Percentiles rank a stretch among this genome's conserved stretches.
phyloP scores from a whole-genome alignment of 2,797 vertebrate species.

The Hemitrygon akajei region DNA sequence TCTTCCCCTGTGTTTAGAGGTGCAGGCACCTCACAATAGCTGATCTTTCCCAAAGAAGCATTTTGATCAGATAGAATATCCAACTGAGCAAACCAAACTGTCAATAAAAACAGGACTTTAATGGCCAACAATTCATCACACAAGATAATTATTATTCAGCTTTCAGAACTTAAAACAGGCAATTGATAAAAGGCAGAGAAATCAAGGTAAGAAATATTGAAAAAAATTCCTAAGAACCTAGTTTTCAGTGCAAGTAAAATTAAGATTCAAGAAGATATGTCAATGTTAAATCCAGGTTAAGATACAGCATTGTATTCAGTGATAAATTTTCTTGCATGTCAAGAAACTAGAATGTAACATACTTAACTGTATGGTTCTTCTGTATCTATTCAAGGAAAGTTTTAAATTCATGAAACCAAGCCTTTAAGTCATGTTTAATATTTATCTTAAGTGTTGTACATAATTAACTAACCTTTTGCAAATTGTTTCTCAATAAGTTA shows the following conservation, averaged over 20 bases:
- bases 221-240: not conserved
- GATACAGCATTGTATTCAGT: not conserved
- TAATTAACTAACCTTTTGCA: not conserved
- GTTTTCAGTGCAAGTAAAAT: not conserved
- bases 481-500: not conserved
- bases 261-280: not conserved
- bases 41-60: not conserved
- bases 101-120: not conserved
- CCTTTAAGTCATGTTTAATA: not conserved
- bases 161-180: too few species aligned
- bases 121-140: not conserved
- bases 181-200: not conserved
- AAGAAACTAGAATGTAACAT: not conserved
- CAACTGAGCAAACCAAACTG: not conserved
- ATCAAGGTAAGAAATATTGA: not conserved
- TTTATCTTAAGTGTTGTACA: not conserved
- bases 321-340: not conserved
- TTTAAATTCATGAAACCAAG: not conserved
- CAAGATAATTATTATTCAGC: too few species aligned
- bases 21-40: not conserved
- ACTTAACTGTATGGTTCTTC: too few species aligned
- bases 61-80: not conserved
- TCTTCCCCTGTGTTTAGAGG: not conserved
- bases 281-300: not conserved
- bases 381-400: not conserved